A percentile compares a stretch with the other conserved stretches of the same genome.
These are phyloP conservation scores for Nomada lathburiana DNA, from an alignment of 2,888 invertebrate genomes.

Conservation along the genomic window DNA sequence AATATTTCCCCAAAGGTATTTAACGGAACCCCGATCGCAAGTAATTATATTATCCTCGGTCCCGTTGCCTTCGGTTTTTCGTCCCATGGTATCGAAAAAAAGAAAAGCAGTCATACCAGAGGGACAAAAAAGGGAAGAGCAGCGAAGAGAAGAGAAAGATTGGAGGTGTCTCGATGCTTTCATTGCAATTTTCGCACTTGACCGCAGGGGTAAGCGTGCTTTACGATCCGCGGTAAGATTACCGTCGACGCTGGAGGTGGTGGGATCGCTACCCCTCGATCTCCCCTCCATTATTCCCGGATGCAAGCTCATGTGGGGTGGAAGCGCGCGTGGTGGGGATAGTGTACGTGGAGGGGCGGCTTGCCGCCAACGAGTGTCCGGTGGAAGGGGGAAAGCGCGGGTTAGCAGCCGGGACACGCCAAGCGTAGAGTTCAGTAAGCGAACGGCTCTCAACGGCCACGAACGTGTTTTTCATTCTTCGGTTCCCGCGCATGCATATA, in stretches of 20 bases:
- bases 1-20: neutral
- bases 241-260: conserved; percentile 60
- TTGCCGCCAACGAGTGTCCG: conserved; percentile 63
- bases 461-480: conserved; percentile 77
- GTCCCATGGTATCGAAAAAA: neutral
- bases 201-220: conserved; percentile 74
- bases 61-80: conserved; percentile 29
- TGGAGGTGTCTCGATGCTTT: conserved; percentile 65
- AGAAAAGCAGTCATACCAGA: conserved; percentile 12
- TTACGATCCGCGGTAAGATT: conserved; percentile 74
- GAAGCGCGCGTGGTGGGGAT: conserved; percentile 40
- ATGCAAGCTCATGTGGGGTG: conserved; percentile 58
- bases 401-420: conserved; percentile 81
- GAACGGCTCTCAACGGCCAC: conserved; percentile 80
- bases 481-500: conserved; percentile 73
- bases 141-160: conserved; percentile 32
- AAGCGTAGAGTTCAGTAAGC: conserved; percentile 82
- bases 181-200: conserved; percentile 77
- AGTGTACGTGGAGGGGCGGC: conserved; percentile 53
- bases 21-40: conserved; percentile 6
- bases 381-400: conserved; percentile 81
- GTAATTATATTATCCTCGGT: conserved; percentile 3
- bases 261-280: conserved; percentile 47
- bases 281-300: conserved; percentile 64
- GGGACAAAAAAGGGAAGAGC: conserved; percentile 3